These are phyloP conservation scores for Lethenteron reissneri DNA, from an alignment of 2,113 vertebrate genomes.

Conservation along the genomic window DNA sequence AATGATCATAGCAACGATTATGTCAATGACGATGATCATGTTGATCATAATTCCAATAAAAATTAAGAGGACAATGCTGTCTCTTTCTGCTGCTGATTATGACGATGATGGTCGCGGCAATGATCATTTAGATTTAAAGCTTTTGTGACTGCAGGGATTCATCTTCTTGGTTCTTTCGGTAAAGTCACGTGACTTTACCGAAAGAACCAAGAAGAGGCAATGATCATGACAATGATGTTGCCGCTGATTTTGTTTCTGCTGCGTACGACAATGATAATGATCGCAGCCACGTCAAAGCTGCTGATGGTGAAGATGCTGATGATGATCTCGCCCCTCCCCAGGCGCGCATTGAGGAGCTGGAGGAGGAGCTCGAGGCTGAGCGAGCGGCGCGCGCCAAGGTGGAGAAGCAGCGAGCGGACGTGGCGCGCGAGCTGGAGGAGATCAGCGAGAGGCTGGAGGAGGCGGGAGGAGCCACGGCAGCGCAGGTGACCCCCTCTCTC, in stretches of 20 bases:
- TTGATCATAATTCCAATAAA: not conserved
- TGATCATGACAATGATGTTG: too few relatives aligned
- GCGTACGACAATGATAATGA: too few relatives aligned
- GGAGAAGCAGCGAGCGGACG: constrained; percentile 48
- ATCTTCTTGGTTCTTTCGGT: too few relatives aligned
- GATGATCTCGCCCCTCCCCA: constrained; percentile 8
- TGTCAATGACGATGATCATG: too few relatives aligned
- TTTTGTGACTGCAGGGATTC: too few relatives aligned
- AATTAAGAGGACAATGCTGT: not conserved
- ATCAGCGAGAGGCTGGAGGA: constrained; percentile 65
- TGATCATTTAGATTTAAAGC: too few relatives aligned
- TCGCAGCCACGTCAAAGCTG: too few relatives aligned
- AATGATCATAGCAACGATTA: too few relatives aligned
- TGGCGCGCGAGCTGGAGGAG: constrained; percentile 58
- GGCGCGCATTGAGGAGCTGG: constrained; percentile 49
- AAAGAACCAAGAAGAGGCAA: too few relatives aligned
- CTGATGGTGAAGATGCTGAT: not conserved
- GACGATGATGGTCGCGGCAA: too few relatives aligned
- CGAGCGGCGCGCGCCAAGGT: constrained; percentile 35
- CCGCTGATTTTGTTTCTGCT: too few relatives aligned
- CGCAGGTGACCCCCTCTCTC: constrained; percentile 24
- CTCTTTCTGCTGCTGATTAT: not conserved
- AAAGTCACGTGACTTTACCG: too few relatives aligned
- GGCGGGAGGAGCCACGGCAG: constrained; percentile 40
- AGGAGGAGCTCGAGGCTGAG: constrained; percentile 49